Conservation (phyloP, 1,140 invertebrate genomes). For the Hylyphantes graminicola region DNA sequence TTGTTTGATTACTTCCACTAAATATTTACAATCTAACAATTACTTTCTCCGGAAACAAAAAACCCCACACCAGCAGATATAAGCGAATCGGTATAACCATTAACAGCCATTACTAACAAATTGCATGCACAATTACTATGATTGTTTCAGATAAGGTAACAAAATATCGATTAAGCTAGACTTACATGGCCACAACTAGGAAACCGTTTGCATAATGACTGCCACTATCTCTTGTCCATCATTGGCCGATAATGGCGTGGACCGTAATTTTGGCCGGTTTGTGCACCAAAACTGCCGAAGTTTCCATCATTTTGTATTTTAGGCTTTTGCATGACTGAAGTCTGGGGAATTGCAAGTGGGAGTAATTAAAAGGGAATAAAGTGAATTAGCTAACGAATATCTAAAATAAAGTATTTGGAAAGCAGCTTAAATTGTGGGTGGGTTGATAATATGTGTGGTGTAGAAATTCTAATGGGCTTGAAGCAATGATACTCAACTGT, state of each 20-base stretch:
- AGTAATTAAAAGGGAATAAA: conserved; percentile 13
- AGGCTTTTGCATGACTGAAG: neutral
- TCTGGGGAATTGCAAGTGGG: conserved; percentile 24
- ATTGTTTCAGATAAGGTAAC: conserved; percentile 33
- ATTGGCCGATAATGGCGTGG: conserved; percentile 31
- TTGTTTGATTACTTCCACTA: too few species aligned
- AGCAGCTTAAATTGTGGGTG: too few species aligned
- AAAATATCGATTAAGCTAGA: conserved; percentile 28
- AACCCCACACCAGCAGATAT: too few species aligned
- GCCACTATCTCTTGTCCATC: conserved; percentile 23
- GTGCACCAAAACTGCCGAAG: conserved; percentile 19
- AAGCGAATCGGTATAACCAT: too few species aligned
- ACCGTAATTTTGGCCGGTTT: conserved; percentile 16
- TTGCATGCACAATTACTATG: neutral
- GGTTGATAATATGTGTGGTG: too few species aligned
- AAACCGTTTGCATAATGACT: conserved; percentile 31
- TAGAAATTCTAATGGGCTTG: too few species aligned
- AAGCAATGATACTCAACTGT: too few species aligned
- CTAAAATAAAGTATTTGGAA: too few species aligned
- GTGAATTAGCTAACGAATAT: neutral
- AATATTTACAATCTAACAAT: too few species aligned
- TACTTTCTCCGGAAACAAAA: too few species aligned
- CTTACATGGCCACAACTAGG: neutral
- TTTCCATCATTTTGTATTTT: conserved; percentile 27
- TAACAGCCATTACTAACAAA: neutral